These are phyloP conservation scores for Ylistrum balloti DNA, from an alignment of 1,140 invertebrate genomes.

Conservation along the genomic window DNA sequence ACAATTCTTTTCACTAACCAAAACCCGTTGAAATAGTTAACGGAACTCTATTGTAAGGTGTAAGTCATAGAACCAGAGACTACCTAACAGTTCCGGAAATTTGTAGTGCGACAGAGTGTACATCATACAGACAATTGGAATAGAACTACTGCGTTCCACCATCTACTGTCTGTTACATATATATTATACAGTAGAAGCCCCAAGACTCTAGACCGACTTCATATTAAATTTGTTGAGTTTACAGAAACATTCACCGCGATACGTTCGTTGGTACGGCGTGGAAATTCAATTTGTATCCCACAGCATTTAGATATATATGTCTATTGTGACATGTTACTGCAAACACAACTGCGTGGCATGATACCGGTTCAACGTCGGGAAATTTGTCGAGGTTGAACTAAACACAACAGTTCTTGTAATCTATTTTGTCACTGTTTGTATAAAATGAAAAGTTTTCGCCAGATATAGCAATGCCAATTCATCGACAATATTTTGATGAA, in stretches of 20 bases:
- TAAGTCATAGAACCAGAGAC: not conserved
- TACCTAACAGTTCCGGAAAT: not conserved
- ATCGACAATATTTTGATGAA: no score
- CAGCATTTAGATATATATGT: not conserved
- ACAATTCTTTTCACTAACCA: not conserved
- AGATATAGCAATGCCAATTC: no score
- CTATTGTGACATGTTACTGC: not conserved
- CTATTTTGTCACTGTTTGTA: no score
- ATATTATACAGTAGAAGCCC: not conserved
- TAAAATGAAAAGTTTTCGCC: no score
- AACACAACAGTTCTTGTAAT: no score
- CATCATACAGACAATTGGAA: slow-evolving; percentile 21
- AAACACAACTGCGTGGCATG: not conserved
- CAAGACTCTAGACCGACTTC: not conserved
- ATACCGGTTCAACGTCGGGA: no score
- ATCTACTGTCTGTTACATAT: not conserved
- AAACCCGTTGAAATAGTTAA: slow-evolving; percentile 4
- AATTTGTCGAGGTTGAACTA: no score
- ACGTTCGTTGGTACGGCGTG: not conserved
- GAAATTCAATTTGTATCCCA: slow-evolving; percentile 7
- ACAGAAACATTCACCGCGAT: not conserved
- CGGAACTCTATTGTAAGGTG: not conserved
- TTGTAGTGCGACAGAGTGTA: not conserved
- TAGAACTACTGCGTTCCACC: not conserved
- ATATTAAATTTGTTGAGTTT: slow-evolving; percentile 26